These are phyloP conservation scores for Amniataba percoides DNA, from an alignment of 2,797 vertebrate species.

Conservation along the genomic window DNA sequence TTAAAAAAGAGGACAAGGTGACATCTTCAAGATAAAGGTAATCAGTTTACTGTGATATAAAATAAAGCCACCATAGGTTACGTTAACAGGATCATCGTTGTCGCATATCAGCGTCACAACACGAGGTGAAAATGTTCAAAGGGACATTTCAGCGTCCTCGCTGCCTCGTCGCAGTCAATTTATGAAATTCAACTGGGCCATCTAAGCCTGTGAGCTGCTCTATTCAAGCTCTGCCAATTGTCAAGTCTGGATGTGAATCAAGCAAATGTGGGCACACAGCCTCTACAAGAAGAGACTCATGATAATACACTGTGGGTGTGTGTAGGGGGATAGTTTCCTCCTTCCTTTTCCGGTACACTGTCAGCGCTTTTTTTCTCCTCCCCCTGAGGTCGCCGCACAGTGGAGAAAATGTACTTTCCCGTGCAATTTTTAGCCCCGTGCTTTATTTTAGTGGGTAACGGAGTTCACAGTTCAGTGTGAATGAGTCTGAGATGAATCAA, in stretches of 20 bases:
- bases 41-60: background rate
- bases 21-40: background rate
- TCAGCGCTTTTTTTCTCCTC: conserved; percentile 24
- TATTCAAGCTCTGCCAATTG: conserved; percentile 57
- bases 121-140: conserved; percentile 33
- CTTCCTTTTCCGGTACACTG: conserved; percentile 60
- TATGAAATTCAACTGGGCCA: conserved; percentile 55
- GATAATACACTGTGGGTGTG: conserved; percentile 34
- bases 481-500: background rate
- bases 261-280: conserved; percentile 52
- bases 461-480: background rate
- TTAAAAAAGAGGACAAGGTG: background rate
- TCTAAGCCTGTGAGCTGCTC: conserved; percentile 49
- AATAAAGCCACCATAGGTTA: background rate
- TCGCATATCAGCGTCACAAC: background rate
- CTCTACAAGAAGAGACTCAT: conserved; percentile 50
- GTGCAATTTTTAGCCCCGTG: background rate
- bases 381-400: conserved; percentile 7
- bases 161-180: conserved; percentile 36
- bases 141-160: conserved; percentile 13
- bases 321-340: conserved; percentile 46
- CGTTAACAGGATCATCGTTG: background rate
- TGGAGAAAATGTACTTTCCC: background rate
- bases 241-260: conserved; percentile 66
- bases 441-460: background rate